phyloP scores from a whole-genome alignment of 1,140 invertebrate genomes.

The Globodera rostochiensis region DNA sequence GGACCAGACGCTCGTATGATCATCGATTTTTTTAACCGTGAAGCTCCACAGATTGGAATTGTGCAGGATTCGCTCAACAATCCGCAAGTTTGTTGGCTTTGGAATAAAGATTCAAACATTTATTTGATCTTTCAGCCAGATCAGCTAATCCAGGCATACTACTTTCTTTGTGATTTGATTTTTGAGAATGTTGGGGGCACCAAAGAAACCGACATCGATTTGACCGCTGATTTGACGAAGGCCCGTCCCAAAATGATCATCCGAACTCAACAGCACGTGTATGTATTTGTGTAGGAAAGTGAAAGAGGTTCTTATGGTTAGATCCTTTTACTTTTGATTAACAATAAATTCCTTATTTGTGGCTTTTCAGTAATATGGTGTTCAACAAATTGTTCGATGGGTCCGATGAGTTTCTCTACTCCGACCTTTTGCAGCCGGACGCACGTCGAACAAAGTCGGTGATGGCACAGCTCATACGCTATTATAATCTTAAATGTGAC shows the following conservation, averaged over 20 bases:
- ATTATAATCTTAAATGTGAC: conserved; percentile 35
- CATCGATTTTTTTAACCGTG: conserved; percentile 28
- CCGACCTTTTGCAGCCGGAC: conserved; percentile 34
- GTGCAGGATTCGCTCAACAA: conserved; percentile 17
- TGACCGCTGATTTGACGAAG: conserved; percentile 8
- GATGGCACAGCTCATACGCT: conserved; percentile 27
- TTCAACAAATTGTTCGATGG: conserved; percentile 37
- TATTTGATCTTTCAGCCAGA: conserved; percentile 24
- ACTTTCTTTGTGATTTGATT: conserved; percentile 34
- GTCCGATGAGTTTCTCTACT: conserved; percentile 26
- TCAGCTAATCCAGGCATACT: conserved; percentile 28
- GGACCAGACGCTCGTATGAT: conserved; percentile 18
- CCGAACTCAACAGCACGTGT: conserved; percentile 21
- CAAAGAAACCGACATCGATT: not conserved
- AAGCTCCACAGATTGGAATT: conserved; percentile 26
- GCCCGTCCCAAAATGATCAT: conserved; percentile 30
- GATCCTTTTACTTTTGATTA: not conserved
- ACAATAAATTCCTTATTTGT: not conserved
- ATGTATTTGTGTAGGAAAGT: not conserved
- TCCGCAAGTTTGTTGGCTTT: conserved; percentile 27
- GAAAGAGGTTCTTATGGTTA: not conserved
- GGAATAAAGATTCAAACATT: not conserved
- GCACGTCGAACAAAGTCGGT: conserved; percentile 6
- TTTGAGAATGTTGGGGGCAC: conserved; percentile 14
- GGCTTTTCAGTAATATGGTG: conserved; percentile 19